Percentiles rank a stretch among this genome's conserved stretches.
phyloP scores from a whole-genome alignment of 2,888 invertebrate genomes.

The Eucriotettix oculatus region DNA sequence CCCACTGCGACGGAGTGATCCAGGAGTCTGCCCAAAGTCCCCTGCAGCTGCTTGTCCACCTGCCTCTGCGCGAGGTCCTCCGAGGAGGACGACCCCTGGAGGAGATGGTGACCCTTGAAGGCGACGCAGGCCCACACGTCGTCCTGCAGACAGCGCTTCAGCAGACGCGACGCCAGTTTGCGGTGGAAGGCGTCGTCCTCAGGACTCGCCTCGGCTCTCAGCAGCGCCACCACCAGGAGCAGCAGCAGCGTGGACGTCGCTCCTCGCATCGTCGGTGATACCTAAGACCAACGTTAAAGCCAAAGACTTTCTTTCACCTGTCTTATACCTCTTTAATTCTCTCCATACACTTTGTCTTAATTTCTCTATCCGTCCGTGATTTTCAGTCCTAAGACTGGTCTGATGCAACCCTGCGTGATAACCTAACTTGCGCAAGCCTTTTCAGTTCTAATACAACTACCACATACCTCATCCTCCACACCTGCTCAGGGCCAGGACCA shows the following conservation, averaged over 20 bases:
- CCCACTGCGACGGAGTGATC: neutral
- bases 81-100: neutral
- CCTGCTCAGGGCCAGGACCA: no score
- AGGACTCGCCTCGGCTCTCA: neutral
- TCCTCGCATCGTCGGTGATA: no score
- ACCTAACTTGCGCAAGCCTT: no score
- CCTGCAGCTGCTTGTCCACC: neutral
- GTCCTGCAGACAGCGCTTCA: neutral
- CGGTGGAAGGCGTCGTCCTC: neutral
- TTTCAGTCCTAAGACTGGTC: no score
- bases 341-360: no score
- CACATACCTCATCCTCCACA: no score
- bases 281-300: no score
- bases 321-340: no score
- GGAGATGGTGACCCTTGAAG: neutral
- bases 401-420: no score
- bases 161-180: neutral
- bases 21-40: neutral
- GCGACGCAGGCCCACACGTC: neutral
- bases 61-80: neutral
- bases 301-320: no score
- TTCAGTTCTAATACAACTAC: no score
- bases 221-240: neutral
- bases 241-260: neutral
- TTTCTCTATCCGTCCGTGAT: no score